Base-by-base conservation (phyloP, 2,888 invertebrate genomes). In the Schizotus pectinicornis region DNA sequence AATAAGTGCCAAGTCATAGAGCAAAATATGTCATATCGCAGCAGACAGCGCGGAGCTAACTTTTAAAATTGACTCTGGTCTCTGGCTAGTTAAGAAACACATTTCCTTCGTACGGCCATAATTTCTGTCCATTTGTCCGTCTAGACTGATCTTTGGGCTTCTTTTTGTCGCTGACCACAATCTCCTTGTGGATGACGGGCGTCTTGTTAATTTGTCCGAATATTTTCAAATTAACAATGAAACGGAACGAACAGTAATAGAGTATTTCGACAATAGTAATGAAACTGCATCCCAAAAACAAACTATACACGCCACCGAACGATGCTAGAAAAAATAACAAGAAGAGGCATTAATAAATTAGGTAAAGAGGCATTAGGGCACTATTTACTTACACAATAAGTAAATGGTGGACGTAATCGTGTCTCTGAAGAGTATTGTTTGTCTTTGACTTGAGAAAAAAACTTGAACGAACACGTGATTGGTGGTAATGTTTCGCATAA, bases 201-300 rank as follows among this genome's bases (percentile, higher is more conserved):
- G 9, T 41, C 13, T 46, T 50, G 13, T 52, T 51, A 1, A 55
- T 55, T 58, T 42, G 59, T n/a, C 56, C 66, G 7, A 66, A 42
- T 6, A 61, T 38, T 53, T 69, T 68, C 45, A 69, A 45, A 37
- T 71, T 72, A n/a, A 72, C 57, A 1, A 68, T 52, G 39, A 75
- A 67, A 53, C 72, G 66, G n/a, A 74, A 62, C 7, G 65, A 61
- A 47, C 75, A 70, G 61, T 77, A 81, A 59, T 81, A 80, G 32
- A 81, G 51, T 30, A 80, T 72, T 71, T 81, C 80, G 22, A 77
- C 62, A 2, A 75, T 59, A 41, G 78, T 79, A 12, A 81, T 64
- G 52, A 81, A 74, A 61, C 80, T 79, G 65, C 79, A 78, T 3
- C 80, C 81, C 37, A 81, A 63, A 58, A 79, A 80, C 14, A 81